Conservation (phyloP, 2,797 vertebrate species). For the Atherinosoma microstoma region DNA sequence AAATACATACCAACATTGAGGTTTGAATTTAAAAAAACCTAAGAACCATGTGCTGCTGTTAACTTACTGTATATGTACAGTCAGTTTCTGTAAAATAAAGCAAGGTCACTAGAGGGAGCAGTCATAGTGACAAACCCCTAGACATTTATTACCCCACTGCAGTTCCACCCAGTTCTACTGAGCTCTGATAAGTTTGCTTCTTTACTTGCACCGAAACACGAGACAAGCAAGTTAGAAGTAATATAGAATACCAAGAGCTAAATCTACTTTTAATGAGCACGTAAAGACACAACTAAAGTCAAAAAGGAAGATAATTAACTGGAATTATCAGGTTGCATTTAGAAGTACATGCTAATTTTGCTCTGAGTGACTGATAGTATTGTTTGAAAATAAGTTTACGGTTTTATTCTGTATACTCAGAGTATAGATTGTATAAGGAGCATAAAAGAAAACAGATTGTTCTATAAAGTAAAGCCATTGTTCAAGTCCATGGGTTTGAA, state of each 20-base stretch:
- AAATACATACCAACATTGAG: conserved; percentile 42
- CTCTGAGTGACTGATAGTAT: not conserved
- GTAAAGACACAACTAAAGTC: not conserved
- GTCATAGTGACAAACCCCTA: not conserved
- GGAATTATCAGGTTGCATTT: not conserved
- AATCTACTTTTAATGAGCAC: not conserved
- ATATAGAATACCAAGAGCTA: not conserved
- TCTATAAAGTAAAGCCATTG: not conserved
- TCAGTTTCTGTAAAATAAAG: conserved; percentile 48
- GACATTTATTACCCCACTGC: not conserved
- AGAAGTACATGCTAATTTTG: not conserved
- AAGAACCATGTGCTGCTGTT: conserved; percentile 47
- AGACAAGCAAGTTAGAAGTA: not conserved
- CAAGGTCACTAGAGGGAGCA: conserved; percentile 4
- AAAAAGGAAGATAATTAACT: not conserved
- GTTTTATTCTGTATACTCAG: not conserved
- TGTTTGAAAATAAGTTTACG: not conserved
- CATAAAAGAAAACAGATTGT: not conserved
- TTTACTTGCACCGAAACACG: not conserved
- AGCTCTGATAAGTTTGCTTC: not conserved
- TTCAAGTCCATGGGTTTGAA: not conserved
- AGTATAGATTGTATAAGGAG: not conserved
- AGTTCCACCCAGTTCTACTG: not conserved
- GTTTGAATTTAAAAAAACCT: conserved; percentile 38
- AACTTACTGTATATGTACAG: conserved; percentile 46